Percentiles rank a stretch among this genome's conserved stretches.
Conservation (phyloP, 2,888 invertebrate genomes). For the Allacma fusca region DNA sequence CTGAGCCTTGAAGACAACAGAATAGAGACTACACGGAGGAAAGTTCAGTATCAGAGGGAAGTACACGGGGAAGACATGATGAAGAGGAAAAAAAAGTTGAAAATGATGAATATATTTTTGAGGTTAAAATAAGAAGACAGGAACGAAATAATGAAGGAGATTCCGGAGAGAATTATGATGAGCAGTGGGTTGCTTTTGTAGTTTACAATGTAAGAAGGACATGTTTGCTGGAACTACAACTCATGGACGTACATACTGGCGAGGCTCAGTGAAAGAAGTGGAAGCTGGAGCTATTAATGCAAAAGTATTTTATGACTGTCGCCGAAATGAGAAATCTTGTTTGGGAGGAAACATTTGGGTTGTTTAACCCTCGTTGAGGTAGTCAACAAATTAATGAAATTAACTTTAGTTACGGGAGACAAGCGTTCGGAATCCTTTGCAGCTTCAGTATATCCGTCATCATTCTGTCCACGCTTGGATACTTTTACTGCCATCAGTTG, state of each 20-base stretch:
- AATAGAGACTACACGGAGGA: background rate
- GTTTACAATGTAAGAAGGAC: background rate
- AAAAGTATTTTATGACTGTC: conserved; percentile 43
- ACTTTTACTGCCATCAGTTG: conserved; percentile 42
- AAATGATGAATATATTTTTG: conserved; percentile 37
- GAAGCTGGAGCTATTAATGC: conserved; percentile 37
- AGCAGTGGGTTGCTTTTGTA: conserved; percentile 26
- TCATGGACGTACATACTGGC: background rate
- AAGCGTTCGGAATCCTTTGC: conserved; percentile 19
- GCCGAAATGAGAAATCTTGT: background rate
- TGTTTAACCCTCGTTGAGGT: conserved; percentile 42
- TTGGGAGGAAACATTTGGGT: conserved; percentile 32
- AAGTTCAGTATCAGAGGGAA: conserved; percentile 9
- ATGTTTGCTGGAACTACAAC: background rate
- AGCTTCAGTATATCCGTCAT: conserved; percentile 27
- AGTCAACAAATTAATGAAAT: conserved; percentile 49
- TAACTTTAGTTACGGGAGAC: conserved; percentile 32
- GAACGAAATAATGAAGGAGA: conserved; percentile 18
- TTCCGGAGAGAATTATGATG: conserved; percentile 22
- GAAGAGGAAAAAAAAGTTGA: conserved; percentile 2
- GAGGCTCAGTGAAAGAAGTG: background rate
- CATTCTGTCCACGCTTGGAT: conserved; percentile 44
- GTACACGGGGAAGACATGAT: background rate
- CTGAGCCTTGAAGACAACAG: no score
- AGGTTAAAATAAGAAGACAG: conserved; percentile 18